Evolutionary conservation across 2,113 vertebrate species (phyloP).

Genomic region (Nannospalax galili): DNA sequence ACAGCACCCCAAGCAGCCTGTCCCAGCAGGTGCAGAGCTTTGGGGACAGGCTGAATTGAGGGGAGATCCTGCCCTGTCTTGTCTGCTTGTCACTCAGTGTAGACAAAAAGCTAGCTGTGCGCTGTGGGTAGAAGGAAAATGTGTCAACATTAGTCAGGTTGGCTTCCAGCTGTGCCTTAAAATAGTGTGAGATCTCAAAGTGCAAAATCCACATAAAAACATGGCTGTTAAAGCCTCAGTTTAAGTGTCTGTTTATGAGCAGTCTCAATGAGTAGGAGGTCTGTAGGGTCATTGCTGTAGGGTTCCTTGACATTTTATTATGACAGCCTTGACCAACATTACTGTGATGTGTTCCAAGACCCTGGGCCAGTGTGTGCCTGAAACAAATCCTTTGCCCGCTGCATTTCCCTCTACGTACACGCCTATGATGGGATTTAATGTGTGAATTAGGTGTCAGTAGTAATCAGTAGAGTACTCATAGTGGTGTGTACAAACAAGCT

Average conservation of each 20-base stretch:
- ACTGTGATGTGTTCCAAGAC: not conserved
- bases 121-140: not conserved
- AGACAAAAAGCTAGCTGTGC: not conserved
- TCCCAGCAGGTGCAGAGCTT: not conserved
- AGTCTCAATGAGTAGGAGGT: not conserved
- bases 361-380: not conserved
- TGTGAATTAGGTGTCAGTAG: not conserved
- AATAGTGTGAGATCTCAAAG: not conserved
- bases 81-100: not conserved
- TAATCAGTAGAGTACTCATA: not conserved
- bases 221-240: not conserved
- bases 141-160: not conserved
- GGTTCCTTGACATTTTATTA: not conserved
- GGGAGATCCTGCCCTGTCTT: not conserved
- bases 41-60: not conserved
- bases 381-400: not conserved
- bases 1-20: accelerated
- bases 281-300: not conserved
- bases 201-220: not conserved
- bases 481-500: not conserved
- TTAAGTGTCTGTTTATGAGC: not conserved
- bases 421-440: not conserved
- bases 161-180: not conserved
- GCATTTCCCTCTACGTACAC: not conserved
- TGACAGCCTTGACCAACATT: not conserved